Evolutionary conservation across 2,888 invertebrate genomes (phyloP).

Genomic region (Diplolepis rosae): DNA sequence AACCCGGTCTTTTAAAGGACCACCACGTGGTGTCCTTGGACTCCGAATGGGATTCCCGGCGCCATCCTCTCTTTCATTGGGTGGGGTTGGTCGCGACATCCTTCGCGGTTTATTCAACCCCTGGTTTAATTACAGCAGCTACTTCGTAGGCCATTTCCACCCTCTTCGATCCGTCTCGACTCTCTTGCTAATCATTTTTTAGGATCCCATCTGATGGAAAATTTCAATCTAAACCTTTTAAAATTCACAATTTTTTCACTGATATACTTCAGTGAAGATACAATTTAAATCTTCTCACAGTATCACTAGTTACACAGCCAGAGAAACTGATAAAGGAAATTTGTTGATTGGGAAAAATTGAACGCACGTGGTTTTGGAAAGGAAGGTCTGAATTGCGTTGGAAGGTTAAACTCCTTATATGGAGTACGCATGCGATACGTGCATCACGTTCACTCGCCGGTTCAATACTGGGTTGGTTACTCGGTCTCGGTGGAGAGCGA

Average conservation of each 20-base stretch:
- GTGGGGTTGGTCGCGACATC: conserved; percentile 53
- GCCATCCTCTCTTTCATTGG: conserved; percentile 49
- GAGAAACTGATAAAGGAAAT: not conserved
- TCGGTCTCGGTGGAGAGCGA: conserved; percentile 49
- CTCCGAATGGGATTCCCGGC: conserved; percentile 56
- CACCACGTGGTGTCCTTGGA: conserved; percentile 69
- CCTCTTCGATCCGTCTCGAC: conserved; percentile 33
- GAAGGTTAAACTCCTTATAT: conserved; percentile 24
- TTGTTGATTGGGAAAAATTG: not conserved
- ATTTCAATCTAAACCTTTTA: not conserved
- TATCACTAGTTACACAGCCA: not conserved
- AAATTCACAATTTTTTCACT: not conserved
- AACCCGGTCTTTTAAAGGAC: conserved; percentile 82
- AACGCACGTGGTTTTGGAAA: conserved; percentile 13
- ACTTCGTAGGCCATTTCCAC: conserved; percentile 35
- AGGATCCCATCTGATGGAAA: not conserved
- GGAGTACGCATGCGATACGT: conserved; percentile 33
- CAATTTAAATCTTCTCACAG: not conserved
- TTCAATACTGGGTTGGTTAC: conserved; percentile 70
- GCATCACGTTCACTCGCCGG: conserved; percentile 60
- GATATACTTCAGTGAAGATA: not conserved
- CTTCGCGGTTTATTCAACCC: not conserved
- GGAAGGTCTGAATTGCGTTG: not conserved
- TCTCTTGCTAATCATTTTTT: not conserved
- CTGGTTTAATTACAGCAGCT: not conserved